Evolutionary conservation across 2,797 vertebrate species (phyloP), one percentile per base, ranked within the genome.

Genomic region (Enteromius treurensis): DNA sequence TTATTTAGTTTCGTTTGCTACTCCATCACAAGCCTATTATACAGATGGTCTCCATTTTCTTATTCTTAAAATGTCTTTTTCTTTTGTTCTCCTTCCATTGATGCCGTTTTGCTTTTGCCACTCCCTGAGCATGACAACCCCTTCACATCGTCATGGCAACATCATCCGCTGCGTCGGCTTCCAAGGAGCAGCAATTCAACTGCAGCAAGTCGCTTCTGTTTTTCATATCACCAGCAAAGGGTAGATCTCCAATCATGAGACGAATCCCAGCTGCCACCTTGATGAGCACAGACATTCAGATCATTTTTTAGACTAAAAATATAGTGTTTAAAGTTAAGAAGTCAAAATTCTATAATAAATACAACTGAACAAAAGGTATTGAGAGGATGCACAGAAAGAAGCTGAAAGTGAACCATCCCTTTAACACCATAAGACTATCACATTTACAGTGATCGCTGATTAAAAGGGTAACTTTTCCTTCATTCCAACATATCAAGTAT

Each of bases 131-230:
- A 77, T 84, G 67, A 82, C 84, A 86, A 77, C 58, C 80, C 49
- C 80, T 49, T 73, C 62, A 76, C 69, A 89, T 91, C 49, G 87
- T 88, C 89, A 91, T 90, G 87, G 89, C 85, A 91, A 90, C 89
- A 86, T 87, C 83, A 85, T 79, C 71, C 53, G 68, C 65, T 58
- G 65, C 42, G 19, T 89, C 77, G 26, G 81, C 64, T 79, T 80
- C 77, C 81, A 68, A 75, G 65, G 84, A 80, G 64, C 75, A 80
- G 79, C 68, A 60, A 37, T 69, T 82, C 45, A 78, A 45, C 49
- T 83, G 80, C 67, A 77, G 68, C 53, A n/a, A 64, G 26, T 21
- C 11, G 1, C 26, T 69, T 68, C 3, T 67, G 32, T 55, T 15
- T 62, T 47, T 26, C 21, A 10, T n/a, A 29, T 47, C 11, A 14